Percentiles rank a stretch among this genome's conserved stretches.
These are phyloP conservation scores for Phania funesta DNA, from an alignment of 2,888 invertebrate species.

Conservation along the genomic window DNA sequence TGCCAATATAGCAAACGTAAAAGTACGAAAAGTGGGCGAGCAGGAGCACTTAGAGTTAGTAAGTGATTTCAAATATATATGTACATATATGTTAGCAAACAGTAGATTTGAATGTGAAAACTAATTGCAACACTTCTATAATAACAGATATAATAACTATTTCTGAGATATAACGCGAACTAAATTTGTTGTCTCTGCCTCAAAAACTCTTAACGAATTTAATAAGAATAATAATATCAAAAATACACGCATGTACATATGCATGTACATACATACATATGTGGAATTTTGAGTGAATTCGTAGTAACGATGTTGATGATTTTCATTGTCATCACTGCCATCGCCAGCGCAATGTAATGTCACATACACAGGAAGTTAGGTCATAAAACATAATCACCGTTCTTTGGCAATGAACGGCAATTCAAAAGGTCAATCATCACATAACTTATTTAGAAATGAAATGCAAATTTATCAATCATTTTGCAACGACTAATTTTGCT, in stretches of 20 bases:
- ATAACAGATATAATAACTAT: background rate
- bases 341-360: constrained; percentile 25
- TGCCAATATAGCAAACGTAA: background rate
- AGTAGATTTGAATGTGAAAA: too few relatives aligned
- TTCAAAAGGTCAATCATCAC: constrained; percentile 62
- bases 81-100: background rate
- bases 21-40: background rate
- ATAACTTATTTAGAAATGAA: constrained; percentile 18
- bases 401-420: constrained; percentile 63
- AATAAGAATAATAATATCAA: background rate
- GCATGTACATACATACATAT: background rate
- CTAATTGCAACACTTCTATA: background rate
- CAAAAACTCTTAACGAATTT: background rate
- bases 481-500: too few relatives aligned
- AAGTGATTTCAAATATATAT: background rate
- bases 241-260: background rate
- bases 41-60: background rate
- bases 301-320: constrained; percentile 24
- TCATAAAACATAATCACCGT: constrained; percentile 51
- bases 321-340: constrained; percentile 4
- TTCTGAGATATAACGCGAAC: background rate
- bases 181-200: background rate
- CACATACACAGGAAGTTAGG: constrained; percentile 65
- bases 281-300: background rate
- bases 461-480: background rate